Conservation (phyloP, 2,888 invertebrate genomes). For the Anthrax anthrax region DNA sequence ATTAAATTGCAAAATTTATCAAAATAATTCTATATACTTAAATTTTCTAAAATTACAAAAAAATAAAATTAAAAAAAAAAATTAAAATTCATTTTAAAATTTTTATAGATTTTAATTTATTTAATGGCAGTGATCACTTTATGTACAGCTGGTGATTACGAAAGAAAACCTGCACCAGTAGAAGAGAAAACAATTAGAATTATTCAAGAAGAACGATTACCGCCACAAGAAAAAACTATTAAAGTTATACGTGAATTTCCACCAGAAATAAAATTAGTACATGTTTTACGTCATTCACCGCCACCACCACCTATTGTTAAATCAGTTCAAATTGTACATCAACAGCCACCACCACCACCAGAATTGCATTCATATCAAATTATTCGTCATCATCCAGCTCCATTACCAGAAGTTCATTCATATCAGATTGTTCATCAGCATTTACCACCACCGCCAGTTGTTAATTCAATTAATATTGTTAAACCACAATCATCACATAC, state of each 20-base stretch:
- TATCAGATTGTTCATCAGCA: not conserved
- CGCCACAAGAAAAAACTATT: not conserved
- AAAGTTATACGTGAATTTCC: not conserved
- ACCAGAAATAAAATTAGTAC: not conserved
- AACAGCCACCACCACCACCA: conserved; percentile 4
- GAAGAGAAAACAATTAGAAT: not conserved
- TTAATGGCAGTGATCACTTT: not conserved
- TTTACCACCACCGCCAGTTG: not conserved
- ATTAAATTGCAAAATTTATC: not conserved
- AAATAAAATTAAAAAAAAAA: too few relatives aligned
- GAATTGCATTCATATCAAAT: conserved; percentile 1
- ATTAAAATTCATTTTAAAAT: too few relatives aligned
- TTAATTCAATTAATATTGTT: not conserved
- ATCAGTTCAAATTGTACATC: not conserved
- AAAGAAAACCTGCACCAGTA: not conserved
- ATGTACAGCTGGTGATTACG: not conserved
- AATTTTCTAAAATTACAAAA: too few relatives aligned
- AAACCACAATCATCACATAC: not conserved
- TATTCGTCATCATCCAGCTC: conserved; percentile 3
- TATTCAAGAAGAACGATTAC: not conserved
- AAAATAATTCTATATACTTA: too few relatives aligned
- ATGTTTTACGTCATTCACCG: not conserved
- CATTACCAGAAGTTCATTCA: conserved; percentile 3
- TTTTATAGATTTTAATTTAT: not conserved
- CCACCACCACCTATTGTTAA: conserved; percentile 1